These are phyloP conservation scores for Goniozus legneri DNA, from an alignment of 1,140 invertebrate genomes.

Conservation along the genomic window DNA sequence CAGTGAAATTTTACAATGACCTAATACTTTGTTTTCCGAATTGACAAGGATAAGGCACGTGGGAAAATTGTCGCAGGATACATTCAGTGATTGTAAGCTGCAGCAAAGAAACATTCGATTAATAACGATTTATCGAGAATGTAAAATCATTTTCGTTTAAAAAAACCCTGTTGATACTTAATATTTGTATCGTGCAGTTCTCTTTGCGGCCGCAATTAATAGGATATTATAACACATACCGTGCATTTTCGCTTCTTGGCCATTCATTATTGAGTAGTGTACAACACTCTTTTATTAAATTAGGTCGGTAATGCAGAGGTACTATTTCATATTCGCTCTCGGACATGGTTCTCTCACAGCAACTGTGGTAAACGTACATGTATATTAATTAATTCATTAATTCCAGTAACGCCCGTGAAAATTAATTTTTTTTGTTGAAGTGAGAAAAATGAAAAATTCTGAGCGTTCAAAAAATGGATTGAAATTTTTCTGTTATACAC, in stretches of 20 bases:
- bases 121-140: not conserved
- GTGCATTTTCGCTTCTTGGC: constrained; percentile 71
- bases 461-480: too few species aligned
- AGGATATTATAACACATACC: constrained; percentile 42
- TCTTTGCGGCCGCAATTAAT: too few species aligned
- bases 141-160: too few species aligned
- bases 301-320: constrained; percentile 65
- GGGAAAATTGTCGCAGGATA: constrained; percentile 69
- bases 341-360: constrained; percentile 36
- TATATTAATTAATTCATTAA: too few species aligned
- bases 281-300: constrained; percentile 66
- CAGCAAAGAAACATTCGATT: constrained; percentile 10
- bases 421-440: too few species aligned
- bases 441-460: too few species aligned
- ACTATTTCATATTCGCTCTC: constrained; percentile 53
- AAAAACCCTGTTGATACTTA: constrained; percentile 1
- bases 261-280: constrained; percentile 76
- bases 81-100: constrained; percentile 63
- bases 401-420: too few species aligned
- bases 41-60: constrained; percentile 67
- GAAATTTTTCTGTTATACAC: too few species aligned
- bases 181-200: too few species aligned
- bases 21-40: constrained; percentile 59
- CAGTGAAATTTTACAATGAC: constrained; percentile 71
- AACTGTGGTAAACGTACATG: not conserved